Conservation (phyloP, 2,113 vertebrate species). For the Tichodroma muraria region DNA sequence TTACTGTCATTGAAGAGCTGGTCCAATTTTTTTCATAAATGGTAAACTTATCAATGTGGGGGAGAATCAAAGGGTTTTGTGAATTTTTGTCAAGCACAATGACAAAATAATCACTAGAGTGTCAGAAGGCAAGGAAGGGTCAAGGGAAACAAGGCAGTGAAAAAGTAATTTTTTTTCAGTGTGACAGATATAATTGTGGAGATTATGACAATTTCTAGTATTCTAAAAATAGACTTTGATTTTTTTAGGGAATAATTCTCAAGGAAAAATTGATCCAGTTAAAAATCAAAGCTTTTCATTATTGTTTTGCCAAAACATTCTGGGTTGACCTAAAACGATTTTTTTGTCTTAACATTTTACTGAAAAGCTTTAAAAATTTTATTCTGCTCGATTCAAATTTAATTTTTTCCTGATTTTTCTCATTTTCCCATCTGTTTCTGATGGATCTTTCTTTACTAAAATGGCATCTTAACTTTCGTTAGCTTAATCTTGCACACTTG, state of each 20-base stretch:
- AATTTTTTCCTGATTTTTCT: background rate
- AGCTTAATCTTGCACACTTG: background rate
- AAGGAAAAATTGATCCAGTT: background rate
- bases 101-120: background rate
- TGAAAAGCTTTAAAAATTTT: background rate
- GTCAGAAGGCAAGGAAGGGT: background rate
- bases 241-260: background rate
- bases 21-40: background rate
- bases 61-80: background rate
- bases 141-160: background rate
- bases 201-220: background rate
- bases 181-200: background rate
- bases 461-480: background rate
- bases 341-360: background rate
- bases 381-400: background rate
- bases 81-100: background rate
- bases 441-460: background rate
- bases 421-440: background rate
- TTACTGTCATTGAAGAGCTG: background rate
- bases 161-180: background rate
- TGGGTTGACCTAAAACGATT: background rate
- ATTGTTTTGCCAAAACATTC: background rate
- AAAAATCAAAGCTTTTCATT: background rate
- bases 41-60: background rate
- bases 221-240: background rate